Percentiles rank a stretch among this genome's conserved stretches.
Conservation (phyloP, 92 coral and sea anemone species). For the Blastomussa wellsi region DNA sequence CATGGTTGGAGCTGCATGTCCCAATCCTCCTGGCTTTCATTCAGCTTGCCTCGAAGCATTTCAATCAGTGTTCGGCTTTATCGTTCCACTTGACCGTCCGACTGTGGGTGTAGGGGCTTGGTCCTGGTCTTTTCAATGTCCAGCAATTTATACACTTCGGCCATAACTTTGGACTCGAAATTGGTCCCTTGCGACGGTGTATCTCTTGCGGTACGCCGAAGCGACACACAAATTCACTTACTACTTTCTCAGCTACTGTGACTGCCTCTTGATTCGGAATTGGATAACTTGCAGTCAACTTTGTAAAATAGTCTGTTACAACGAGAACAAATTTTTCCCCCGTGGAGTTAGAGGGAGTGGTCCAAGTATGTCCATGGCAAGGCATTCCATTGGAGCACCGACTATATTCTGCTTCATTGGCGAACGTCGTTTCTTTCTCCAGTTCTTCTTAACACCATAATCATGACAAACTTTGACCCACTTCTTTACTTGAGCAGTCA, state of each 20-base stretch:
- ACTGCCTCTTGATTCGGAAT: constrained; percentile 32
- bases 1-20: too few relatives aligned
- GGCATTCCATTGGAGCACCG: constrained; percentile 30
- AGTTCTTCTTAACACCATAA: constrained; percentile 57
- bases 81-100: constrained; percentile 57
- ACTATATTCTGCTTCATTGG: constrained; percentile 42
- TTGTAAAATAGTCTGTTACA: constrained; percentile 43
- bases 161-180: constrained; percentile 55
- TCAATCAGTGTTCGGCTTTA: constrained; percentile 30
- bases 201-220: constrained; percentile 51
- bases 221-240: constrained; percentile 42
- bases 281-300: constrained; percentile 35
- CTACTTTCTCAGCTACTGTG: constrained; percentile 55
- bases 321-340: constrained; percentile 38
- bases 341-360: constrained; percentile 33
- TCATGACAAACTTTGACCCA: constrained; percentile 65
- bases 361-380: constrained; percentile 41
- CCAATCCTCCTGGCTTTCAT: constrained; percentile 18
- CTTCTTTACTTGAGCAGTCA: constrained; percentile 35
- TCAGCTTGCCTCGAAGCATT: constrained; percentile 33
- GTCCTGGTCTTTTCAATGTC: constrained; percentile 54
- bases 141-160: constrained; percentile 45
- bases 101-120: constrained; percentile 43
- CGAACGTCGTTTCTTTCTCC: constrained; percentile 26
- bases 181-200: constrained; percentile 49